phyloP scores from a whole-genome alignment of 2,888 invertebrate species.

The Tetanocera ferruginea region DNA sequence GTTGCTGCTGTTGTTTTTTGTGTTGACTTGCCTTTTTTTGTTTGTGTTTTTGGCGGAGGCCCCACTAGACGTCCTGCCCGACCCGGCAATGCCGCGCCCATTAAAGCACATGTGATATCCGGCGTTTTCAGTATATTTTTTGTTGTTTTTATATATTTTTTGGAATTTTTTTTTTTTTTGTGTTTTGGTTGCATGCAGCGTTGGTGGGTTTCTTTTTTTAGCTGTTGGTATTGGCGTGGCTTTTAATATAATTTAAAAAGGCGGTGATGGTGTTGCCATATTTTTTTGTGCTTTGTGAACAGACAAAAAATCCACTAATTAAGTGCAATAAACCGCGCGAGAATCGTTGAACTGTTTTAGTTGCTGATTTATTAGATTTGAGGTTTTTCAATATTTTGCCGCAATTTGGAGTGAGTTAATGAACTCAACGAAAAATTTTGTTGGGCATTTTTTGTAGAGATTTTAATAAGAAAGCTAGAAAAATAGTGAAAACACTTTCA shows the following conservation, averaged over 20 bases:
- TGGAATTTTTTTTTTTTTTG: not conserved
- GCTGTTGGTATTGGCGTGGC: not conserved
- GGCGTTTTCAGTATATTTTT: not conserved
- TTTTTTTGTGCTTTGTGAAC: not conserved
- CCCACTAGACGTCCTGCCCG: not conserved
- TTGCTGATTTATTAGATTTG: slow-evolving; percentile 3
- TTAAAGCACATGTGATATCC: not conserved
- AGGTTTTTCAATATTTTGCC: not conserved
- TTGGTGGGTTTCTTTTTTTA: not conserved
- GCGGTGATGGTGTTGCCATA: slow-evolving; percentile 11
- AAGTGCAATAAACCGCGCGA: slow-evolving; percentile 21
- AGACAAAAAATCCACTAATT: slow-evolving; percentile 16
- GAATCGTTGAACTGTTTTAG: slow-evolving; percentile 5
- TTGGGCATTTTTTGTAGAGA: not conserved
- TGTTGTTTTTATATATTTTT: not conserved
- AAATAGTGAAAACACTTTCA: not conserved
- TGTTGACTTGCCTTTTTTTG: too few species aligned
- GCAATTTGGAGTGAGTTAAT: not conserved
- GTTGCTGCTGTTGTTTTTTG: not conserved
- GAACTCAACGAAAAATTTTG: not conserved
- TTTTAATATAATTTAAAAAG: slow-evolving; percentile 23
- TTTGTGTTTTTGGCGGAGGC: too few species aligned
- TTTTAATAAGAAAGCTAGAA: not conserved
- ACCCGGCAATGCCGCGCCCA: not conserved
- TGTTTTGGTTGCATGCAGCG: not conserved